phyloP scores from a whole-genome alignment of 2,888 invertebrate genomes.

The Mesorhabditis spiculigera region DNA sequence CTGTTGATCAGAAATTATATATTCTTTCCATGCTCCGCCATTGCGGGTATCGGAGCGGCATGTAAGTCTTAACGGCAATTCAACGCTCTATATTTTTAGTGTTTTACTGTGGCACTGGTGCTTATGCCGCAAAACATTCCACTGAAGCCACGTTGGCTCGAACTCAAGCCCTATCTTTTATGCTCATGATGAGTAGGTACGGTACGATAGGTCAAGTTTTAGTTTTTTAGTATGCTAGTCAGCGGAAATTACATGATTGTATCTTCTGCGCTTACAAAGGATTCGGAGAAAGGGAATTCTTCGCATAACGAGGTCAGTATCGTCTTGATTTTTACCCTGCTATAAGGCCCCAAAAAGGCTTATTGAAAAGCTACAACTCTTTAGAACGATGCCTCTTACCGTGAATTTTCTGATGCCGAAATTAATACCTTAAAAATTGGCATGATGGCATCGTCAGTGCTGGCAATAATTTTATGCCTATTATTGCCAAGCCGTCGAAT shows the following conservation, averaged over 20 bases:
- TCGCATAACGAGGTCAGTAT: not conserved
- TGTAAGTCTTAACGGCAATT: not conserved
- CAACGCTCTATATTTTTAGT: not conserved
- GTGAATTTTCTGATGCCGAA: not conserved
- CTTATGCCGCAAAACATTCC: not conserved
- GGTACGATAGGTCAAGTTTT: not conserved
- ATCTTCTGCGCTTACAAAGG: not conserved
- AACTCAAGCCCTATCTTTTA: constrained; percentile 1
- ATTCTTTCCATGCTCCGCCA: not conserved
- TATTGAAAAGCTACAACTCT: not conserved
- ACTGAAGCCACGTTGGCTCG: not conserved
- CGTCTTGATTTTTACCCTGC: too few species aligned
- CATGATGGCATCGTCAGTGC: not conserved
- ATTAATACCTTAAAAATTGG: not conserved
- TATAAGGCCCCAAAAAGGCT: not conserved
- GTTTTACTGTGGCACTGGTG: constrained; percentile 4
- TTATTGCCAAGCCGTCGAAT: constrained; percentile 2
- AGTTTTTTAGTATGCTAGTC: not conserved
- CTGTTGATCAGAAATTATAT: not conserved
- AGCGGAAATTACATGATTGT: not conserved
- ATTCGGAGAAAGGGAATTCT: not conserved
- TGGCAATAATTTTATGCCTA: not conserved
- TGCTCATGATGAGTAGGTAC: not conserved
- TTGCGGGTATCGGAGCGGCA: not conserved
- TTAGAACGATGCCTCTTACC: not conserved